These are phyloP conservation scores for Chaetops frenatus DNA, from an alignment of 2,113 vertebrate genomes.

Conservation along the genomic window DNA sequence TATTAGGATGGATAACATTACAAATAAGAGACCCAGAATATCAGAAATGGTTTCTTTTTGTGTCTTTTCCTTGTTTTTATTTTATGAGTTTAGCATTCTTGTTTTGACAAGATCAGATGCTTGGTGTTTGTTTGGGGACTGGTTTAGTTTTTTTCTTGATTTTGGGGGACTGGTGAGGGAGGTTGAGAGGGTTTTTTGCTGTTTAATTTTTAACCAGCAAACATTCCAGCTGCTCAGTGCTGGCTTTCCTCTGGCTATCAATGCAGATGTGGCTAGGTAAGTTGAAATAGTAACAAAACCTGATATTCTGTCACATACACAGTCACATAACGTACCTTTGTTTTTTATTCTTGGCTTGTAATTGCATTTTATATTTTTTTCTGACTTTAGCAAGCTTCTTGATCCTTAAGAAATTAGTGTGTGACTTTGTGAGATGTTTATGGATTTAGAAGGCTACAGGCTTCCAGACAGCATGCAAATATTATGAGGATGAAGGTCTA, in stretches of 20 bases:
- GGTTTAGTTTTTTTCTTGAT: background rate
- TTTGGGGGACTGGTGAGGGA: background rate
- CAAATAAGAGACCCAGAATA: background rate
- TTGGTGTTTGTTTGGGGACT: background rate
- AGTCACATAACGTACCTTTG: background rate
- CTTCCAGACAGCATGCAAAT: background rate
- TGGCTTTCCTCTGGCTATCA: background rate
- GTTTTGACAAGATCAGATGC: background rate
- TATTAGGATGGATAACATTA: background rate
- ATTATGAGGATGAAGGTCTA: background rate
- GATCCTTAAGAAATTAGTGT: constrained; percentile 2
- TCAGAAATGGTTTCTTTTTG: background rate
- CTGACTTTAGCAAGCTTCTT: background rate
- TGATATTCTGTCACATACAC: background rate
- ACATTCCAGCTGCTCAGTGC: background rate
- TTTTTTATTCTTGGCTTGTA: background rate
- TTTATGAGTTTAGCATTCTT: background rate
- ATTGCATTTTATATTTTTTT: background rate
- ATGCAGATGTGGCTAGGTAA: background rate
- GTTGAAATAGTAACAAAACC: background rate
- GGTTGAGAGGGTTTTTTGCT: rapidly evolving
- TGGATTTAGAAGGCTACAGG: background rate
- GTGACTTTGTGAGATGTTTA: constrained; percentile 17
- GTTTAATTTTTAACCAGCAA: background rate
- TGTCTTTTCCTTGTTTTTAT: background rate